Base-by-base conservation (phyloP, 2,113 vertebrate genomes). In the Dicerorhinus sumatrensis region DNA sequence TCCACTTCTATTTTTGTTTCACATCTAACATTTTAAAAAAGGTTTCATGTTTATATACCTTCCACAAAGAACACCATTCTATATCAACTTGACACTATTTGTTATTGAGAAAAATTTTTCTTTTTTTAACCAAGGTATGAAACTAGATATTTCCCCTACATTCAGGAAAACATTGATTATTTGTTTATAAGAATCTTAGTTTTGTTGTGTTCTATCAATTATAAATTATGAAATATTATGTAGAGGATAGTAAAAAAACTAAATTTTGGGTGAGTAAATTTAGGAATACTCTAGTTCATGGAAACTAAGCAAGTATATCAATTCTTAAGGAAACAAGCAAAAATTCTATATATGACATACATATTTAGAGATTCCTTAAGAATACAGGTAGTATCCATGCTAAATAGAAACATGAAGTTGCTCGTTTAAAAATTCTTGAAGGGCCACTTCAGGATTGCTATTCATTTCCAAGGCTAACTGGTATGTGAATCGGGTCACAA, bases 381-480 rank as follows among this genome's bases (percentile, higher is more conserved):
- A 96, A 67, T 81, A 60, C 20, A 82, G 10, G 2, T 33, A 70
- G 72, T 27, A 80, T 39, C 56, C 31, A 75, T 79, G 25, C 54
- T 63, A 76, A 91, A 76, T 6, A 86, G 18, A 95, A 96, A 90
- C 2, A 72, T 8, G 8, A 84, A 88, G 0, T 56, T 82, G 10
- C n/a, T 97, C 27, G 84, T 75, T 88, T 95, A 65, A 76, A 90
- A 96, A 84, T 84, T 73, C 60, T 89, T 87, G 18, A 92, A 82
- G 54, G 21, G 17, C 77, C 13, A 92, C 23, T 95, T 95, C 67
- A 96, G 13, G 21, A 87, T 77, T 62, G 94, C 18, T 36, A 90
- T 83, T 96, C 95, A 96, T 31, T 65, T 67, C 65, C 46, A 51
- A 95, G 85, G 27, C 73, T 93, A 96, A 58, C 54, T 82, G 18